Base-by-base conservation (phyloP, 2,888 invertebrate species). In the Hirtodrosophila histrioides region DNA sequence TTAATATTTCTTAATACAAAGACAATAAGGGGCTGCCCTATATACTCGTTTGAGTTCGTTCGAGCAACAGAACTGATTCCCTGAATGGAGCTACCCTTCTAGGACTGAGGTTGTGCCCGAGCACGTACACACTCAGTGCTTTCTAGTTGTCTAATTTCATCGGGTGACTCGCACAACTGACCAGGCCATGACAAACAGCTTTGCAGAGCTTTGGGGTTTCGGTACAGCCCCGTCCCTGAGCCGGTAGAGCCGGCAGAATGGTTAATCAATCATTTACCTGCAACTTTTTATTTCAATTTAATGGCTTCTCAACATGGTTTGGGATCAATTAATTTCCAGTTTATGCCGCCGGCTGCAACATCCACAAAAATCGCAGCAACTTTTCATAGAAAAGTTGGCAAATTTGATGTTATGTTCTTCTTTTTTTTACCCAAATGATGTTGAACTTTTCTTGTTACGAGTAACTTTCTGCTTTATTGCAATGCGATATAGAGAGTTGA, bases 291-390 rank as follows among this genome's bases (percentile, higher is more conserved):
- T 78, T 53, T 53, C 44, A 64, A 61, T 81, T 78, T 82, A 79
- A 78, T 78, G 68, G 63, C 60, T 56, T 44, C 45, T 46, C 79
- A 78, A 66, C 62, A 67, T 85, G 85, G 58, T 39, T 57, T 43
- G 58, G 23, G 69, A 84, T 84, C 87, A 87, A 87, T 81, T 81
- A 85, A 87, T 82, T 78, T 65, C 56, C 68, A 67, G 62, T 71
- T 77, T 65, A 54, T 57, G 73, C 45, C 74, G 75, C 75, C 78
- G 74, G 66, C 80, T 83, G 79, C 84, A 69, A 27, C 40, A 78
- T 36, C 83, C 80, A 79, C 86, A 79, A 79, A 80, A 64, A 63
- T 69, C 48, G 46, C 37, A 41, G 49, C 6, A 73, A 71, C 55
- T 71, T 70, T 72, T 43, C 36, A 57, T 71, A 55, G 71, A 60